Percentiles rank a stretch among this genome's conserved stretches.
phyloP scores from a whole-genome alignment of 1,140 invertebrate species.

The Drepana arcuata region DNA sequence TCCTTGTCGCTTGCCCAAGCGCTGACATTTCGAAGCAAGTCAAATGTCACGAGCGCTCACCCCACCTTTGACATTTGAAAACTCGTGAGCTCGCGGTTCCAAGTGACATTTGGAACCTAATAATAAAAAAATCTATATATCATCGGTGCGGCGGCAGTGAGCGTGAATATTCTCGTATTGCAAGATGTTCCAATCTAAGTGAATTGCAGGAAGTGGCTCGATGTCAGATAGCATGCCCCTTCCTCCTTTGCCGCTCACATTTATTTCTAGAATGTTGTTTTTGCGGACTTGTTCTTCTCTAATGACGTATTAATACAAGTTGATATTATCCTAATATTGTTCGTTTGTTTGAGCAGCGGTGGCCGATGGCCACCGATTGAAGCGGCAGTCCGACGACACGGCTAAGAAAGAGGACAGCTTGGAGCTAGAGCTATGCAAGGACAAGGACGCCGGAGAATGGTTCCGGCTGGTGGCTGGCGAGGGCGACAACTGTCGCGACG shows the following conservation, averaged over 20 bases:
- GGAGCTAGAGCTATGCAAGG: constrained; percentile 91
- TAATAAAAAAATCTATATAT: constrained; percentile 36
- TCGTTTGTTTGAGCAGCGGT: constrained; percentile 21
- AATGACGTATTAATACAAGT: too few relatives aligned
- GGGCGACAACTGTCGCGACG: constrained; percentile 94
- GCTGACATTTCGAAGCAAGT: constrained; percentile 64
- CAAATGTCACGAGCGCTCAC: constrained; percentile 65
- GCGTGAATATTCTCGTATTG: too few relatives aligned
- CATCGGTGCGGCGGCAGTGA: too few relatives aligned
- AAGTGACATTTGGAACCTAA: constrained; percentile 56
- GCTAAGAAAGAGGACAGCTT: constrained; percentile 88
- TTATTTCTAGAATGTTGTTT: too few relatives aligned
- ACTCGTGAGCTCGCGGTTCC: constrained; percentile 23
- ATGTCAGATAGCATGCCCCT: too few relatives aligned
- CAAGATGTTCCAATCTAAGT: too few relatives aligned
- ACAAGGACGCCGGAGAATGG: constrained; percentile 96
- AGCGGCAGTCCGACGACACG: constrained; percentile 66
- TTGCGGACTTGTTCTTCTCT: too few relatives aligned
- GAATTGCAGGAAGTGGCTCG: too few relatives aligned
- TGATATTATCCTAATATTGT: constrained; percentile 10
- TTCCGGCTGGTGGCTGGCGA: constrained; percentile 91
- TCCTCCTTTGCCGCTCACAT: too few relatives aligned
- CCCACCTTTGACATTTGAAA: constrained; percentile 57
- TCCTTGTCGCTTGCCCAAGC: constrained; percentile 67
- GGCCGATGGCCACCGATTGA: constrained; percentile 60